Evolutionary conservation across 2,113 vertebrate species (phyloP).

Genomic region (Vulpes ferrilata): DNA sequence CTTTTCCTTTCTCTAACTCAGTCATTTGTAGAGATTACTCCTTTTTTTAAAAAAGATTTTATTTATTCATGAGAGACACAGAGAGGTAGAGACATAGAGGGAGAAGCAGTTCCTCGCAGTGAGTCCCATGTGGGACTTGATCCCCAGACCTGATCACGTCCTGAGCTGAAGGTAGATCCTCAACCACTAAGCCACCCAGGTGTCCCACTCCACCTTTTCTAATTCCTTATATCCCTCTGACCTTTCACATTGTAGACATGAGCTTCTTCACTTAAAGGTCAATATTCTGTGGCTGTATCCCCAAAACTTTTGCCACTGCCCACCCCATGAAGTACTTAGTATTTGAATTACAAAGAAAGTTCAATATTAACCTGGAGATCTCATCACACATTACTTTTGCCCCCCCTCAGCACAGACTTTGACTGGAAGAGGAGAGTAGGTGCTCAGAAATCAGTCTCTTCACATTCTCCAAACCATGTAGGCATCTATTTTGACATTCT

Average conservation of each 20-base stretch:
- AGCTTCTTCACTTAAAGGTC: not conserved
- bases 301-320: not conserved
- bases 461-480: not conserved
- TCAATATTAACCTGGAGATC: not conserved
- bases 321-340: not conserved
- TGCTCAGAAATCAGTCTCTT: constrained; percentile 5
- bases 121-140: too few relatives aligned
- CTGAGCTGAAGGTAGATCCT: too few relatives aligned
- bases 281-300: not conserved
- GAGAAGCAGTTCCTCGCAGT: too few relatives aligned
- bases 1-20: not conserved
- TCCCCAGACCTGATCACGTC: too few relatives aligned
- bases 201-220: not conserved
- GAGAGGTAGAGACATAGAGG: too few relatives aligned
- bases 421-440: not conserved
- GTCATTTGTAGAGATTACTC: not conserved
- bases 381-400: not conserved
- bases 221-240: not conserved
- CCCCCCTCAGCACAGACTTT: not conserved
- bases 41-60: too few relatives aligned
- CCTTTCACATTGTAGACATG: not conserved
- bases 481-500: constrained; percentile 10
- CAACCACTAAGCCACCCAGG: too few relatives aligned
- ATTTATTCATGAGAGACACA: too few relatives aligned
- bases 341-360: constrained; percentile 29